Percentiles rank a stretch among this genome's conserved stretches.
phyloP scores from a whole-genome alignment of 2,888 invertebrate genomes.

The Griposia aprilina region DNA sequence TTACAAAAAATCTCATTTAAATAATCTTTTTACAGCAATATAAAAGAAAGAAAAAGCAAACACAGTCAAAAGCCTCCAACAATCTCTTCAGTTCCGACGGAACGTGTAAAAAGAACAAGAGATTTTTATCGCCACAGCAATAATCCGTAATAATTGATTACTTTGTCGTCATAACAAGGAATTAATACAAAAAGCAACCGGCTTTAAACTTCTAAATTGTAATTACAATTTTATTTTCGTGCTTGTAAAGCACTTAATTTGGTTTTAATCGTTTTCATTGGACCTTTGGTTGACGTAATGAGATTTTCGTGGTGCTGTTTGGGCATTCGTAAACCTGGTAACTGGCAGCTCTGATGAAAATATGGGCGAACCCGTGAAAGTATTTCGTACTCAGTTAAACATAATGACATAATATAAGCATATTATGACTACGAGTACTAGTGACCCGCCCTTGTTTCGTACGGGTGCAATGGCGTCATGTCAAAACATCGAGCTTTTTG shows the following conservation, averaged over 20 bases:
- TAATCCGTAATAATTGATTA: constrained; percentile 56
- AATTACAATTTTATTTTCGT: constrained; percentile 22
- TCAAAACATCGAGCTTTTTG: neutral
- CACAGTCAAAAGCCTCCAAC: neutral
- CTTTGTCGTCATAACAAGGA: constrained; percentile 44
- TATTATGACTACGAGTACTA: neutral
- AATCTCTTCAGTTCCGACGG: neutral
- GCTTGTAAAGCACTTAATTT: constrained; percentile 11
- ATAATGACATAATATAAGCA: neutral
- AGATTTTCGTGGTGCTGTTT: constrained; percentile 1
- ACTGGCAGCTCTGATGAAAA: neutral
- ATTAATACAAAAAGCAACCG: constrained; percentile 26
- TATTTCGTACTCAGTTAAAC: neutral
- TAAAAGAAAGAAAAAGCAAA: neutral
- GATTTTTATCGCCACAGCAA: constrained; percentile 34
- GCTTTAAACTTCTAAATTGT: constrained; percentile 17
- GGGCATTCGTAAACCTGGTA: neutral
- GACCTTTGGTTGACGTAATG: constrained; percentile 1
- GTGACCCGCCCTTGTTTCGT: neutral
- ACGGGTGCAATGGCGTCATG: neutral
- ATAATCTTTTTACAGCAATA: neutral
- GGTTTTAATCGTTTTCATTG: constrained; percentile 18
- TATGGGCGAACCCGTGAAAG: neutral
- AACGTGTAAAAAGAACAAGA: constrained; percentile 7
- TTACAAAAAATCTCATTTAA: neutral